Conservation (phyloP, 1,140 invertebrate species). For the Drosophila kepulauana region DNA sequence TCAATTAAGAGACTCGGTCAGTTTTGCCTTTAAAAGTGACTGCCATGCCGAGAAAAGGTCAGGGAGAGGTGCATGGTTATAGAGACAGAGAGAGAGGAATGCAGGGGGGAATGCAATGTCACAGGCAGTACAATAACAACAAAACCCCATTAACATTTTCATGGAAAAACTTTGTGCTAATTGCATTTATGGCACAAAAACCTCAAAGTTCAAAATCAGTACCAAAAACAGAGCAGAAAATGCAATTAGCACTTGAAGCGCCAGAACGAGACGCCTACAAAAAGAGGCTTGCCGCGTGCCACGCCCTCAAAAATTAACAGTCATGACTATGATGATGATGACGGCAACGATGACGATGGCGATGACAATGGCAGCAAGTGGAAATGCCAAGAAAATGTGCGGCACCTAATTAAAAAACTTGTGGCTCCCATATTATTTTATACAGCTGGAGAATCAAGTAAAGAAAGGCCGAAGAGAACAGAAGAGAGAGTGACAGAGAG, state of each 20-base stretch:
- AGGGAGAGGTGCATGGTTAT: not conserved
- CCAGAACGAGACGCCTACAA: constrained; percentile 14
- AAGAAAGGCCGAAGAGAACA: not conserved
- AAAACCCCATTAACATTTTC: constrained; percentile 54
- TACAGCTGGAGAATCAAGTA: constrained; percentile 23
- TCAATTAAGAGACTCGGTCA: constrained; percentile 50
- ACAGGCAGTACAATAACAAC: constrained; percentile 28
- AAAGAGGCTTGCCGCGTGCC: constrained; percentile 4
- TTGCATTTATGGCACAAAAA: constrained; percentile 65
- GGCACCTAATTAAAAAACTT: constrained; percentile 73
- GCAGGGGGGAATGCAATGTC: not conserved
- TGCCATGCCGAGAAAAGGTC: not conserved
- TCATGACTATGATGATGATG: constrained; percentile 42
- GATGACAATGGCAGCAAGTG: constrained; percentile 51
- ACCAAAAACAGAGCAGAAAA: constrained; percentile 57
- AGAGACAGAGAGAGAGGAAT: not conserved
- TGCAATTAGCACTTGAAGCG: constrained; percentile 72
- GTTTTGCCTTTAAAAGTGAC: constrained; percentile 19
- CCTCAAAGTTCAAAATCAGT: constrained; percentile 63
- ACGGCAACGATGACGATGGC: constrained; percentile 25
- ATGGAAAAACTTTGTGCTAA: constrained; percentile 64
- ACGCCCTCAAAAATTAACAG: constrained; percentile 39
- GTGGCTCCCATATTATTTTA: constrained; percentile 55
- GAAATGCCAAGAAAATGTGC: constrained; percentile 70
- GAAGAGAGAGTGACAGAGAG: not conserved